Conservation (phyloP, 1,140 invertebrate genomes). For the Papilio aristodemus region DNA sequence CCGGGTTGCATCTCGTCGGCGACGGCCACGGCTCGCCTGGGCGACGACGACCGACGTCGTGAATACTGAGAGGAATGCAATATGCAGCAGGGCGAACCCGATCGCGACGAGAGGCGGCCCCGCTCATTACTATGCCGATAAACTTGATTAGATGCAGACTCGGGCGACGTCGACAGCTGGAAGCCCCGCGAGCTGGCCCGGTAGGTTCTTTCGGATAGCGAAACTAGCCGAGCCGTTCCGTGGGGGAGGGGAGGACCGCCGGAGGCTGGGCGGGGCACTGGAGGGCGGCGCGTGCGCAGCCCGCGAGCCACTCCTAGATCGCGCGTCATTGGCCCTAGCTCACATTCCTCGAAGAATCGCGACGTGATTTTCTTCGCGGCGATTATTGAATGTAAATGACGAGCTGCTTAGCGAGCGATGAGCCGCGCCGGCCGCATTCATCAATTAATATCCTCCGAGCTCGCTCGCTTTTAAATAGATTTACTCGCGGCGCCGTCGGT, state of each 20-base stretch:
- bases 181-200: neutral
- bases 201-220: neutral
- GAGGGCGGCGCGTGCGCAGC: constrained; percentile 53
- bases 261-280: constrained; percentile 36
- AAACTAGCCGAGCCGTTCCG: neutral
- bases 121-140: neutral
- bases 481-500: neutral
- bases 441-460: neutral
- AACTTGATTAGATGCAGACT: constrained; percentile 17
- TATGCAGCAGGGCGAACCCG: neutral
- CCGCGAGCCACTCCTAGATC: constrained; percentile 38
- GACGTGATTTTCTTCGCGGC: neutral
- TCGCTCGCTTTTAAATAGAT: neutral
- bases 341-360: neutral
- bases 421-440: neutral
- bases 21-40: neutral
- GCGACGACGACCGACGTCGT: neutral
- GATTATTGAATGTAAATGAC: constrained; percentile 20
- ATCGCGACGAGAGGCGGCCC: neutral
- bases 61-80: neutral
- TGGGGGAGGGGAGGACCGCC: neutral
- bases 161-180: neutral
- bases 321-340: constrained; percentile 36
- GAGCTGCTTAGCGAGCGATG: neutral
- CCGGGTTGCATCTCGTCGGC: neutral